Conservation (phyloP, 2,797 vertebrate genomes). For the Chromis chromis region DNA sequence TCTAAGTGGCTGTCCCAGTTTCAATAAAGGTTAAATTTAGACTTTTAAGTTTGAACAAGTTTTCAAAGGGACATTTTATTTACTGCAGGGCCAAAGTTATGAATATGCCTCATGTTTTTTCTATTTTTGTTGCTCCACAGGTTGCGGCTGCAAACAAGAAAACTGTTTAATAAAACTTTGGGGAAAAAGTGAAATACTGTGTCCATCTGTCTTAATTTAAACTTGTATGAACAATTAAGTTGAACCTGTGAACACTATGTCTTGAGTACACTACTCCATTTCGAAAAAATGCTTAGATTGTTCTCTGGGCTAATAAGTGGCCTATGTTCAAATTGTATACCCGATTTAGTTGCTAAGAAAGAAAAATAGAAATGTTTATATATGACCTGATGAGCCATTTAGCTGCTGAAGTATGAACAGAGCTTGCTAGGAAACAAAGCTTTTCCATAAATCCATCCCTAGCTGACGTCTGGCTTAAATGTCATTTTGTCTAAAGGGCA, state of each 20-base stretch:
- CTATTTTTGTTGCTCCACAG: conserved; percentile 64
- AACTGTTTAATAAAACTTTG: conserved; percentile 85
- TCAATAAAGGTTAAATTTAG: no score
- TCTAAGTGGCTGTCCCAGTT: no score
- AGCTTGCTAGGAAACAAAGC: not conserved
- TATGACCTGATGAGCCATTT: conserved; percentile 10
- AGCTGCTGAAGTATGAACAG: not conserved
- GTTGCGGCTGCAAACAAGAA: conserved; percentile 87
- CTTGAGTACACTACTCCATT: not conserved
- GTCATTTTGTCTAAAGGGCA: conserved; percentile 27
- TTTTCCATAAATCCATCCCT: conserved; percentile 1
- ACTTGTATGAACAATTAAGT: not conserved
- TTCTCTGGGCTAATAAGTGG: not conserved
- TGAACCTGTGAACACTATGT: not conserved
- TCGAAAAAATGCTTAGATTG: not conserved
- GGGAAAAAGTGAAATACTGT: conserved; percentile 71
- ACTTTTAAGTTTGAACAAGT: no score
- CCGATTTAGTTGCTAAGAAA: not conserved
- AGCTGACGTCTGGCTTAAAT: conserved; percentile 27
- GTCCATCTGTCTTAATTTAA: conserved; percentile 16
- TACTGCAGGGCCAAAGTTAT: not conserved
- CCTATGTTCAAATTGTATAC: not conserved
- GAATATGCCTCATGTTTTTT: conserved; percentile 20
- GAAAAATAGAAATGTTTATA: no score
- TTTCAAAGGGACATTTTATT: not conserved